These are phyloP conservation scores for Diplazon laetatorius DNA, from an alignment of 2,888 invertebrate species.

Conservation along the genomic window DNA sequence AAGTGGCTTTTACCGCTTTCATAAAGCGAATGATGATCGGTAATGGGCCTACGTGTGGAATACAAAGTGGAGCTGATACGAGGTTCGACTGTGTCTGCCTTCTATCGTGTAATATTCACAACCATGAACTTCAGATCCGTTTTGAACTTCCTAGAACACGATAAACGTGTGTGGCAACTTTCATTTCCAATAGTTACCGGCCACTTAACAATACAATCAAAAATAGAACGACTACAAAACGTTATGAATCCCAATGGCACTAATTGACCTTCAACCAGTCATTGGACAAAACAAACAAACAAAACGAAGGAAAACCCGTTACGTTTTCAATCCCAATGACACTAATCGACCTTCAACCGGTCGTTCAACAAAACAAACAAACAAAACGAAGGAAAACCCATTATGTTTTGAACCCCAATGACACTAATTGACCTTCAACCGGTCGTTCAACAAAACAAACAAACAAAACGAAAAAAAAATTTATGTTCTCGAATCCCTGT, in stretches of 20 bases:
- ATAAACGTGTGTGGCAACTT: background rate
- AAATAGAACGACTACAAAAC: too few relatives aligned
- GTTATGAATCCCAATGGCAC: too few relatives aligned
- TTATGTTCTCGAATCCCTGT: background rate
- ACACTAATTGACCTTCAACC: background rate
- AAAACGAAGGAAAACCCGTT: too few relatives aligned
- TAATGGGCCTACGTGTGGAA: conserved; percentile 53
- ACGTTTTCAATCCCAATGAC: too few relatives aligned
- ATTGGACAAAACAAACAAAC: too few relatives aligned
- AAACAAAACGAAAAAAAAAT: background rate
- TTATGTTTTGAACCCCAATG: background rate
- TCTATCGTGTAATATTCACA: conserved; percentile 34
- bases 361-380: background rate
- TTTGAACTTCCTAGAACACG: background rate
- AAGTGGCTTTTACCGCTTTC: conserved; percentile 18
- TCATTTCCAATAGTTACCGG: background rate
- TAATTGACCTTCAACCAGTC: too few relatives aligned
- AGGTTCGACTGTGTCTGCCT: conserved; percentile 31
- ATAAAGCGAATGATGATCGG: conserved; percentile 44
- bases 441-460: too few relatives aligned
- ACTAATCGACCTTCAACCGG: too few relatives aligned
- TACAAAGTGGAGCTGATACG: conserved; percentile 60
- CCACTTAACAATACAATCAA: too few relatives aligned
- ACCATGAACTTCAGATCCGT: conserved; percentile 28
- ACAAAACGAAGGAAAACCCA: background rate